Conservation (phyloP, 30 jellyfish, hydroid and myxozoan species). For the Mastigias papua region DNA sequence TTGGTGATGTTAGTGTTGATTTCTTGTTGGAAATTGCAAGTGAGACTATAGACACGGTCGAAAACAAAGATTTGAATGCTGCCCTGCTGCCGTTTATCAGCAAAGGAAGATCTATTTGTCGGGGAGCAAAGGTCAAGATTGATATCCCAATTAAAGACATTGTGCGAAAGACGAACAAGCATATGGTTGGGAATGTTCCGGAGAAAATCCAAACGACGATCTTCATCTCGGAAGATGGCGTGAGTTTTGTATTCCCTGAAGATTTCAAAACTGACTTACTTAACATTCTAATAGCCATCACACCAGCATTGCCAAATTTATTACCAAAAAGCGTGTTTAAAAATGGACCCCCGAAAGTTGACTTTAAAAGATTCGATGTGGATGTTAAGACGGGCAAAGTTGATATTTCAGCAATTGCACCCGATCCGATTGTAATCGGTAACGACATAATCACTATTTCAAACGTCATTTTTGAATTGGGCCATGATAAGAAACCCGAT, state of each 20-base stretch:
- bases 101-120: constrained; percentile 72
- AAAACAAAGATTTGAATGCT: constrained; percentile 55
- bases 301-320: constrained; percentile 74
- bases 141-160: constrained; percentile 78
- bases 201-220: constrained; percentile 64
- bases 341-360: constrained; percentile 76
- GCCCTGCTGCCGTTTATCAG: constrained; percentile 56
- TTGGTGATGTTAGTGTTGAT: constrained; percentile 68
- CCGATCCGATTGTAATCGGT: constrained; percentile 76
- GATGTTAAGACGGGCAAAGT: constrained; percentile 69
- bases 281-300: constrained; percentile 62
- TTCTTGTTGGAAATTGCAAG: constrained; percentile 73
- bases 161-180: constrained; percentile 48
- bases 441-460: constrained; percentile 44
- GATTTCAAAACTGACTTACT: constrained; percentile 72
- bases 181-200: constrained; percentile 75
- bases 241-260: constrained; percentile 77
- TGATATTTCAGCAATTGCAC: constrained; percentile 63
- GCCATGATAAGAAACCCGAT: constrained; percentile 63
- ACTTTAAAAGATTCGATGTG: constrained; percentile 62
- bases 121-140: constrained; percentile 76
- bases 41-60: constrained; percentile 60
- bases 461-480: constrained; percentile 61
- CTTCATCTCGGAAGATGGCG: constrained; percentile 44
- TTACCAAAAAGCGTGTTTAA: constrained; percentile 60